A percentile compares a stretch with the other conserved stretches of the same genome.
These are phyloP conservation scores for Characodon lateralis DNA, from an alignment of 2,797 vertebrate species.

Conservation along the genomic window DNA sequence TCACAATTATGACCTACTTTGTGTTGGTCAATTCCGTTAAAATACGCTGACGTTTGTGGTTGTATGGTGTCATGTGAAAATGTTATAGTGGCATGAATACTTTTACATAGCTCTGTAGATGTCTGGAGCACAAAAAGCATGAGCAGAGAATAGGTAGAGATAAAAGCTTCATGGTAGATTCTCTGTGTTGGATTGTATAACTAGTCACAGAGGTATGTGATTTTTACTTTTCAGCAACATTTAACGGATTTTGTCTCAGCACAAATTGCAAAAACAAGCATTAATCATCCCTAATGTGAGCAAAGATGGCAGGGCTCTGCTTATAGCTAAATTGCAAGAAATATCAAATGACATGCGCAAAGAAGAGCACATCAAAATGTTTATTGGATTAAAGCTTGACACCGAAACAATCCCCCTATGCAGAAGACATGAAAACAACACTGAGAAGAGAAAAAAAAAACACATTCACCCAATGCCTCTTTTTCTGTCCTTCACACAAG, in stretches of 20 bases:
- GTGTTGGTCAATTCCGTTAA: neutral
- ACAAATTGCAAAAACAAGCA: slow-evolving; percentile 57
- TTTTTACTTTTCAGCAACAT: slow-evolving; percentile 44
- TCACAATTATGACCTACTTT: neutral
- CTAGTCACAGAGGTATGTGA: slow-evolving; percentile 20
- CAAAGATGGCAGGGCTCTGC: slow-evolving; percentile 57
- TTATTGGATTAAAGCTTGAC: slow-evolving; percentile 82
- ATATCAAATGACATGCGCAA: slow-evolving; percentile 68
- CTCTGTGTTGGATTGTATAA: neutral
- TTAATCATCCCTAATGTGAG: slow-evolving; percentile 71
- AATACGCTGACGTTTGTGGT: neutral
- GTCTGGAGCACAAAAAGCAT: neutral
- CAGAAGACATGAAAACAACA: slow-evolving; percentile 74
- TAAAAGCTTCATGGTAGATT: slow-evolving; percentile 4
- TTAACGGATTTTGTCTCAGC: slow-evolving; percentile 58
- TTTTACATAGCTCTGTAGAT: neutral
- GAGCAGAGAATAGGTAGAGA: neutral
- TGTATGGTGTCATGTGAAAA: neutral
- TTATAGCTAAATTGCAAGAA: slow-evolving; percentile 61
- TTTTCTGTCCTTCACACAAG: slow-evolving; percentile 50
- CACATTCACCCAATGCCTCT: slow-evolving; percentile 51
- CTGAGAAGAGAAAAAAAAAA: slow-evolving; percentile 55
- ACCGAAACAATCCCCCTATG: slow-evolving; percentile 68
- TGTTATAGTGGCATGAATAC: neutral
- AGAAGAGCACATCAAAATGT: slow-evolving; percentile 70